These are phyloP conservation scores for Osmerus mordax DNA, from an alignment of 2,113 vertebrate genomes.

Conservation along the genomic window DNA sequence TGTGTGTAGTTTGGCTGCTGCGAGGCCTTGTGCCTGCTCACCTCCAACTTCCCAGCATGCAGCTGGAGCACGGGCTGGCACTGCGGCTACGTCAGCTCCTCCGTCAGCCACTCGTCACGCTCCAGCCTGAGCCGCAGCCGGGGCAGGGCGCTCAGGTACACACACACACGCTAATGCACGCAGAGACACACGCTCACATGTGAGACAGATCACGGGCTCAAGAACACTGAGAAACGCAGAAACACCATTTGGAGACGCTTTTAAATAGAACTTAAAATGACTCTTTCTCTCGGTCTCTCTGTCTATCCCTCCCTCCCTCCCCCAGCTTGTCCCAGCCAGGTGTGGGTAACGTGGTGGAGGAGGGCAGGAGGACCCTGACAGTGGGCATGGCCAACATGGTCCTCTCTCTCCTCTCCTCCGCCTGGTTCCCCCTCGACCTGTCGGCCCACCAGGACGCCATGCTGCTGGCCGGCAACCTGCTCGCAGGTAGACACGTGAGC, in stretches of 20 bases:
- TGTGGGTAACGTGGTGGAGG: slow-evolving; percentile 60
- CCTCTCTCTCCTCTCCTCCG: slow-evolving; percentile 89
- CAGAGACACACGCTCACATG: slow-evolving; percentile 9
- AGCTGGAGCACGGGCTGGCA: slow-evolving; percentile 94
- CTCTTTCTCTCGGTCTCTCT: neutral
- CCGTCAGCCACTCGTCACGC: slow-evolving; percentile 42
- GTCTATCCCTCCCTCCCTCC: slow-evolving; percentile 1
- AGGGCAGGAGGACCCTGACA: slow-evolving; percentile 77
- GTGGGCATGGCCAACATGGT: slow-evolving; percentile 87
- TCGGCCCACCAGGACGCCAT: slow-evolving; percentile 93
- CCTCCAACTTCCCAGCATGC: slow-evolving; percentile 83
- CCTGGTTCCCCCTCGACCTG: slow-evolving; percentile 96
- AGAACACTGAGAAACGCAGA: neutral
- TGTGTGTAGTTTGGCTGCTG: slow-evolving; percentile 91
- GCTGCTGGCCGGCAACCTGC: slow-evolving; percentile 87
- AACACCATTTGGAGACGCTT: neutral
- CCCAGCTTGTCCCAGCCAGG: slow-evolving; percentile 78
- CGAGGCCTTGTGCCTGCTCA: slow-evolving; percentile 89
- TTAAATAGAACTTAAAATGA: too few species aligned
- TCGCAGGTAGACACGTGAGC: slow-evolving; percentile 76
- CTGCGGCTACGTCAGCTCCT: slow-evolving; percentile 81
- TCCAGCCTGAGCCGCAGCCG: slow-evolving; percentile 53
- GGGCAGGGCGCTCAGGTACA: slow-evolving; percentile 50
- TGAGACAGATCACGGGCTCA: neutral
- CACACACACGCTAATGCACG: neutral